Conservation (phyloP, 1,140 invertebrate genomes). For the Elysia chlorotica region DNA sequence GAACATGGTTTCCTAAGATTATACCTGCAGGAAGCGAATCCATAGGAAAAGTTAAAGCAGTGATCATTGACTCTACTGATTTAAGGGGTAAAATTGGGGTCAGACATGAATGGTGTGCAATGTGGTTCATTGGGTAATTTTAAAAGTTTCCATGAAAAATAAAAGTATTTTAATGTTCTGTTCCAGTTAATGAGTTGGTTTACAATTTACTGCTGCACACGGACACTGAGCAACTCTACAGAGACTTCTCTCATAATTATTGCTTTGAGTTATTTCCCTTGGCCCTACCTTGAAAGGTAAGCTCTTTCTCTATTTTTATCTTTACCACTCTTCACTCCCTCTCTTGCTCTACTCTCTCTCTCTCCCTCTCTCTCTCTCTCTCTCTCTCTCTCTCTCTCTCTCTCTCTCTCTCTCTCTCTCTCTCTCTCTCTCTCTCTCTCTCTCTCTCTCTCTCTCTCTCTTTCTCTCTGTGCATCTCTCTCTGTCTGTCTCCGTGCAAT, state of each 20-base stretch:
- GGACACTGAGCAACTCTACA: conserved; percentile 83
- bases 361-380: conserved; percentile 72
- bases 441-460: conserved; percentile 68
- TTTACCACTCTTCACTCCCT: not conserved
- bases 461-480: conserved; percentile 72
- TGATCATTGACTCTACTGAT: too few species aligned
- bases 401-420: conserved; percentile 70
- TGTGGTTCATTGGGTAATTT: too few species aligned
- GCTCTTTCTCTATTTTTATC: conserved; percentile 3
- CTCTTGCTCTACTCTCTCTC: conserved; percentile 62
- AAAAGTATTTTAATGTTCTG: too few species aligned
- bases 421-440: conserved; percentile 70
- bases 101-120: too few species aligned
- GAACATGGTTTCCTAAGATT: too few species aligned
- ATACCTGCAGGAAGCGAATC: too few species aligned
- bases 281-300: conserved; percentile 62
- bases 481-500: conserved; percentile 88
- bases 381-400: conserved; percentile 67
- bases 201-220: conserved; percentile 83
- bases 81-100: too few species aligned
- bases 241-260: conserved; percentile 81
- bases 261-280: conserved; percentile 82
- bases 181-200: conserved; percentile 77
- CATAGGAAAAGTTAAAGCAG: too few species aligned
- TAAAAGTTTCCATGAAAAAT: too few species aligned